These are phyloP conservation scores for Oophaga sylvatica DNA, from an alignment of 2,797 vertebrate genomes.

Conservation along the genomic window DNA sequence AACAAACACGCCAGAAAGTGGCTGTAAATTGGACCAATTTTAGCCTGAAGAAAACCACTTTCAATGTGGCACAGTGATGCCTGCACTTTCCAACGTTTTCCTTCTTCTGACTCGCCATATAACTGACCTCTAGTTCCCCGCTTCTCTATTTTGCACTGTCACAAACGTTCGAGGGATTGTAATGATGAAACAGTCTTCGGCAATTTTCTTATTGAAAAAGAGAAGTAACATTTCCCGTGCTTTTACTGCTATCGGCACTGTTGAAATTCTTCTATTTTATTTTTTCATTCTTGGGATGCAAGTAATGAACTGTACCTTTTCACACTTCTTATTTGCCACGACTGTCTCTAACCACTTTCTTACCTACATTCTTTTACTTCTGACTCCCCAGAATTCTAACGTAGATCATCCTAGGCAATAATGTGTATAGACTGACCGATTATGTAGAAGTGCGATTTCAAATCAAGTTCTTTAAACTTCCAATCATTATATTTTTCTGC, in stretches of 20 bases:
- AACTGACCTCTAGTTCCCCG: slow-evolving; percentile 32
- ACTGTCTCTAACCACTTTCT: slow-evolving; percentile 16
- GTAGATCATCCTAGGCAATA: slow-evolving; percentile 7
- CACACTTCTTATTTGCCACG: neutral
- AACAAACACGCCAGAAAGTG: slow-evolving; percentile 97
- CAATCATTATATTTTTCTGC: slow-evolving; percentile 19
- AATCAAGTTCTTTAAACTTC: neutral
- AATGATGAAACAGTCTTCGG: neutral
- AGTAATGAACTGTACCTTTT: neutral
- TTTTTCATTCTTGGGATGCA: neutral
- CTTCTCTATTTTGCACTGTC: slow-evolving; percentile 43
- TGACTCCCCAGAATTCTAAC: neutral
- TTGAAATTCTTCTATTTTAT: neutral
- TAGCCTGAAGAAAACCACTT: slow-evolving; percentile 97
- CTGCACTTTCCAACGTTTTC: slow-evolving; percentile 44
- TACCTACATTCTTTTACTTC: neutral
- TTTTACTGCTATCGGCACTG: neutral
- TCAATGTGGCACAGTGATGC: slow-evolving; percentile 91
- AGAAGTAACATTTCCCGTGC: neutral
- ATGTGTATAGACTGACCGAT: neutral
- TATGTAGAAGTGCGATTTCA: neutral
- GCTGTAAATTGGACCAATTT: slow-evolving; percentile 99
- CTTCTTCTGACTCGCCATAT: slow-evolving; percentile 26
- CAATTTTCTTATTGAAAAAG: neutral
- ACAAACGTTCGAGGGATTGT: slow-evolving; percentile 19